Base-by-base conservation (phyloP, 2,113 vertebrate genomes). In the Vicugna pacos region DNA sequence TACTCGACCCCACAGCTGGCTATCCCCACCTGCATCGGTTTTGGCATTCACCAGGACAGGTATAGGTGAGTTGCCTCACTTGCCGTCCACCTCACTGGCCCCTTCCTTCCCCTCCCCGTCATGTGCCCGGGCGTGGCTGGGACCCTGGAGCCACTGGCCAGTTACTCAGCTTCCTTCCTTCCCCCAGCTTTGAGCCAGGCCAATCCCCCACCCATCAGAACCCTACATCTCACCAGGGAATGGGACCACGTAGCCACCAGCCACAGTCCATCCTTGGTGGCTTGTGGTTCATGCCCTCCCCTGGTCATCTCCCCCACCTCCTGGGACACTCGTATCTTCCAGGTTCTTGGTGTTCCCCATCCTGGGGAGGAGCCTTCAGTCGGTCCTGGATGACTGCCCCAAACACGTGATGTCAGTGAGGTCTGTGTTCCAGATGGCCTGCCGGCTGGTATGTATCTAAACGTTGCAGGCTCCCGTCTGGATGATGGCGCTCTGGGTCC, bases 281-380 rank as follows among this genome's bases (percentile, higher is more conserved):
- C 38, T 35, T 0, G 1, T 48, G 4, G 50, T 58, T 86, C 30
- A 38, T 28, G 60, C 1, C 0, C 13, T 28, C 13, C 56, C 8
- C 4, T 1, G 0, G 24, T n/a, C 70, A 10, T 54, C 52, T 83
- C 42, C 16, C 46, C 70, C 16, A 19, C 42, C 13, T 77, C 48
- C 70, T 13, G 72, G 46, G 82, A 30, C 32, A 20, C 14, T 92
- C 88, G 9, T 97, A 56, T 97, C 67, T 96, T 97, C 19, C 73
- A 99, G 99, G 98, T 99, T 99, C 98, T 97, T 99, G 97, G 99
- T 99, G 96, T 99, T 99, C 93, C 98, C 99, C 88, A 96, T 97
- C 95, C 98, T 99, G 97, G 99, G 99, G 12, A 96, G 98, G 64
- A 99, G 98, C 93, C 99, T 99, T 3, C 99, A 99, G 96, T 99